phyloP scores from a whole-genome alignment of 2,113 vertebrate species.

The Clarias macrocephalus region DNA sequence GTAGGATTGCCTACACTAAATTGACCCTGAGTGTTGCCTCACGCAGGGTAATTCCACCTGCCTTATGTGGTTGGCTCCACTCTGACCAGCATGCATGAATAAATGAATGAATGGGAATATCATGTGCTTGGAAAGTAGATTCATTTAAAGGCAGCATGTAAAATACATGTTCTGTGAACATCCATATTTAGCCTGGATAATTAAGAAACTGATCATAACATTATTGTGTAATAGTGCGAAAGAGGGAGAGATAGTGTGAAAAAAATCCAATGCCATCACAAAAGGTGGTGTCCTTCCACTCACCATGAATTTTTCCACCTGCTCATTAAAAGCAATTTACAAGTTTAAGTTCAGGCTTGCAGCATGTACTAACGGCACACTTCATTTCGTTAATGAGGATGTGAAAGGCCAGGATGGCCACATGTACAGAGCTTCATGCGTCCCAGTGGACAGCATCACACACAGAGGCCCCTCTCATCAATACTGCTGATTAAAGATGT shows the following conservation, averaged over 20 bases:
- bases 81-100: background rate
- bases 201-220: constrained; percentile 19
- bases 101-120: background rate
- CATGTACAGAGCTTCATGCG: background rate
- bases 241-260: constrained; percentile 13
- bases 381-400: constrained; percentile 29
- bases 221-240: constrained; percentile 9
- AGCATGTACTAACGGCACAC: constrained; percentile 5
- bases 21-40: too few relatives aligned
- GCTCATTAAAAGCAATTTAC: constrained; percentile 39
- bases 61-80: too few relatives aligned
- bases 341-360: constrained; percentile 1
- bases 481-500: constrained; percentile 31
- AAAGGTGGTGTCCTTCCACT: background rate
- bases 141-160: background rate
- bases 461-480: background rate
- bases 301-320: background rate
- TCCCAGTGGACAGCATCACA: background rate
- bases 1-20: background rate
- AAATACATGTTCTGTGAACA: background rate
- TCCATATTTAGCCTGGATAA: background rate
- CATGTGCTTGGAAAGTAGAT: background rate
- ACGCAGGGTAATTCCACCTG: too few relatives aligned
- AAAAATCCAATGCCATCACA: background rate
- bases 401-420: constrained; percentile 8